Base-by-base conservation (phyloP, 2,113 vertebrate genomes). In the Mustelus asterias region DNA sequence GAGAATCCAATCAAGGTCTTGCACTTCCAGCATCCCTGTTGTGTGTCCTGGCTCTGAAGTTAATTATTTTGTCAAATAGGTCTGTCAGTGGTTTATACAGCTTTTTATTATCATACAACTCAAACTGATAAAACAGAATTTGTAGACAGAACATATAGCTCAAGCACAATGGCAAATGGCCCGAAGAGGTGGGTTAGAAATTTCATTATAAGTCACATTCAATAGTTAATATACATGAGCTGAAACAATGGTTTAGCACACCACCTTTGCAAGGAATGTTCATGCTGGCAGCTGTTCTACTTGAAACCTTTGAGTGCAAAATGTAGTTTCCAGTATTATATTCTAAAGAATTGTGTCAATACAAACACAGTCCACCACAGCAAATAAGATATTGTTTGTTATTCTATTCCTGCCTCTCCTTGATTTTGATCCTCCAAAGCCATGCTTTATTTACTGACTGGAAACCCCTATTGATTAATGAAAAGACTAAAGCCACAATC, bases 21-120 rank as follows among this genome's bases (percentile, higher is more conserved):
- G 48, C 48, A 54, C 3, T 54, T 54, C 48, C 48, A 54, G 48
- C 48, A 54, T 3, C 48, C 44, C 48, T 54, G 48, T 54, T 54
- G 48, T 3, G 48, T 54, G 44, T 3, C 48, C 48, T 54, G 54
- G 26, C 54, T 60, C 48, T 58, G 86, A 89, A 89, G 10, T 89
- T 89, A 89, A 92, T 20, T 92, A 13, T 65, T 92, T 65, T 92
- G 88, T 60, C 54, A 90, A 90, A 63, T 90, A 90, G 60, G n/a
- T 90, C 33, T 63, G 63, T 65, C 33, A 63, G 89, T 37, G 33
- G 16, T 63, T 92, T 92, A 33, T 65, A 33, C 14, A 65, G 14
- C 58, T n/a, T 33, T 63, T 92, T 92, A 92, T 92, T 92, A 63
- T 92, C 65, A 63, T 63, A 92, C 48, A 65, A 92, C 5, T 37